These are phyloP conservation scores for Megalopta genalis DNA, from an alignment of 1,140 invertebrate genomes.

Conservation along the genomic window DNA sequence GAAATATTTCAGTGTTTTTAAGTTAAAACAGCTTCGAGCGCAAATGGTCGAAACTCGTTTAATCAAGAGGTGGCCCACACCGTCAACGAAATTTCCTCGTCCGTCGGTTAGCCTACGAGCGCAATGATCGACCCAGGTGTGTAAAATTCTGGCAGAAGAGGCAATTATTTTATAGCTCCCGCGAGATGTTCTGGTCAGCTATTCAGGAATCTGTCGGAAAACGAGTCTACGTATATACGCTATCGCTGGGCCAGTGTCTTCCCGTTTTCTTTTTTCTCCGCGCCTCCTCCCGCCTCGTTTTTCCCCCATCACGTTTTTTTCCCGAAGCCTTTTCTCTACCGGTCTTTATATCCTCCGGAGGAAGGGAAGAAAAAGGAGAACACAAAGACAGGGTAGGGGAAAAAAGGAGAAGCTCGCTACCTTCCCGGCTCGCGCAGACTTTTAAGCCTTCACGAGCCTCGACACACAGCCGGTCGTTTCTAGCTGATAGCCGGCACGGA, in stretches of 20 bases:
- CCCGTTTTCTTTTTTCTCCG: background rate
- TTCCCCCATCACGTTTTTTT: background rate
- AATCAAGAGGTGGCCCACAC: no score
- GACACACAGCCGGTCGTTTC: constrained; percentile 32
- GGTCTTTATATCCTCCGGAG: background rate
- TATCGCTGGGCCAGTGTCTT: background rate
- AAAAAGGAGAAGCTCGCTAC: background rate
- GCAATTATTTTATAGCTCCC: constrained; percentile 9
- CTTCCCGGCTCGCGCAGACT: constrained; percentile 21
- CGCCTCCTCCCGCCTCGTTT: background rate
- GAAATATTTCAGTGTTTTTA: no score
- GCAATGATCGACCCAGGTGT: background rate
- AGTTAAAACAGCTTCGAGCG: no score
- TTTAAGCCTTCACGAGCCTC: constrained; percentile 29
- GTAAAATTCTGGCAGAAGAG: background rate
- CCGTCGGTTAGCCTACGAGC: no score
- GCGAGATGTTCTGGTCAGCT: background rate
- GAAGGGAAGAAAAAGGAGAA: background rate
- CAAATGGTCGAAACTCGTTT: no score
- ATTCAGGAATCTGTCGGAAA: background rate
- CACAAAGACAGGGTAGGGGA: no score
- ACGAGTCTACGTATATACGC: background rate
- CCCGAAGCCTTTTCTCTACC: constrained; percentile 4
- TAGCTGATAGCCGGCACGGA: constrained; percentile 39
- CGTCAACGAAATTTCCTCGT: no score